Evolutionary conservation across 1,140 invertebrate species (phyloP).

Genomic region (Drosophila pseudoananassae): DNA sequence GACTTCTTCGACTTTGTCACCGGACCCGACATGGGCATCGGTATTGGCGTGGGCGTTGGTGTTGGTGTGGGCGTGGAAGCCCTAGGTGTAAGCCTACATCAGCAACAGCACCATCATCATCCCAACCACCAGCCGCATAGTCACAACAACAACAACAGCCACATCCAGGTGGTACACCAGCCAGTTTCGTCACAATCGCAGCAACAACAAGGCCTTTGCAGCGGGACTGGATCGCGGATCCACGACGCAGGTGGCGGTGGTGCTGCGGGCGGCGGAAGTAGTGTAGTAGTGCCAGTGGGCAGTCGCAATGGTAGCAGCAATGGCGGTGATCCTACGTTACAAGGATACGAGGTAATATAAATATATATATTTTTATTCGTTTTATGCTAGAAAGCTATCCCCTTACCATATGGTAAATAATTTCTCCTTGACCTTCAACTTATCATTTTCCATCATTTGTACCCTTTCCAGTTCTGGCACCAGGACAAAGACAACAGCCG

Average conservation of each 20-base stretch:
- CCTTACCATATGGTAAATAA: no score
- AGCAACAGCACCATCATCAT: constrained; percentile 47
- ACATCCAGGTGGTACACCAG: constrained; percentile 49
- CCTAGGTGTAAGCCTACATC: constrained; percentile 48
- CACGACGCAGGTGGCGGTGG: constrained; percentile 60
- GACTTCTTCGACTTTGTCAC: constrained; percentile 95
- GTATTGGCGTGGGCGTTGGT: constrained; percentile 77
- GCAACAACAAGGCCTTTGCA: constrained; percentile 52
- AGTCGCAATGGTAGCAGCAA: constrained; percentile 71
- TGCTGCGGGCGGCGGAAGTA: constrained; percentile 26
- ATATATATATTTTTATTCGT: neutral
- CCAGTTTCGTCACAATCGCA: constrained; percentile 40
- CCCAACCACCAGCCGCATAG: constrained; percentile 53
- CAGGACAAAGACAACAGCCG: constrained; percentile 88
- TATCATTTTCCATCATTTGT: neutral
- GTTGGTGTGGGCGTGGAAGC: constrained; percentile 52
- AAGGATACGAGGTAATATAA: constrained; percentile 72
- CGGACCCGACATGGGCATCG: constrained; percentile 87
- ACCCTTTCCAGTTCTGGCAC: constrained; percentile 87
- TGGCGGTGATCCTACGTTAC: constrained; percentile 77
- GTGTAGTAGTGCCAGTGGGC: constrained; percentile 59
- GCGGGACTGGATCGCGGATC: constrained; percentile 57
- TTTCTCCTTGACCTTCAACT: no score
- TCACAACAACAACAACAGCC: constrained; percentile 50
- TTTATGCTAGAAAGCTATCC: neutral